These are phyloP conservation scores for Triplophysa tibetana DNA, from an alignment of 2,113 vertebrate genomes.

Conservation along the genomic window DNA sequence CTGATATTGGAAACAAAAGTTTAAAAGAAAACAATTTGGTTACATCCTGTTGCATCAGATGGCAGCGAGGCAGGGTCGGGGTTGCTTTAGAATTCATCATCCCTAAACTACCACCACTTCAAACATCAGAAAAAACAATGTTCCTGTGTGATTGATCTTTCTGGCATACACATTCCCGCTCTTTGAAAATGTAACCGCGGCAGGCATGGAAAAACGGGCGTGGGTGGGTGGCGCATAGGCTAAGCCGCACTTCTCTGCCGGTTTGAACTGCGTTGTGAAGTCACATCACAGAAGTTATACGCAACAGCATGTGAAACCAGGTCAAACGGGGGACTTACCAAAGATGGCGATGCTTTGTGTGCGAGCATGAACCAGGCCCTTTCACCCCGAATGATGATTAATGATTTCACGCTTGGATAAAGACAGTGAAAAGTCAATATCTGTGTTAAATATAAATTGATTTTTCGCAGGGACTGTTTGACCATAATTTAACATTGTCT, in stretches of 20 bases:
- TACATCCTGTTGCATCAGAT: slow-evolving; percentile 61
- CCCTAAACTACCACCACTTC: slow-evolving; percentile 58
- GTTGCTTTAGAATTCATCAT: slow-evolving; percentile 61
- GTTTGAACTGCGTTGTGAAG: slow-evolving; percentile 39
- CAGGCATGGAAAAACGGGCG: slow-evolving; percentile 42
- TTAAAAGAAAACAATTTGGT: slow-evolving; percentile 51
- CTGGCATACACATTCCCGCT: slow-evolving; percentile 48
- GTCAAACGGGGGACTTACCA: slow-evolving; percentile 29
- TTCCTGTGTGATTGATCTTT: slow-evolving; percentile 57
- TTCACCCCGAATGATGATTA: slow-evolving; percentile 29
- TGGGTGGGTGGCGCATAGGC: slow-evolving; percentile 10
- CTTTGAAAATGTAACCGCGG: slow-evolving; percentile 50
- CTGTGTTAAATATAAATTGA: slow-evolving; percentile 34
- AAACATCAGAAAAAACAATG: slow-evolving; percentile 57
- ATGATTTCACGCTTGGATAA: slow-evolving; percentile 39
- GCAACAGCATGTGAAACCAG: slow-evolving; percentile 37
- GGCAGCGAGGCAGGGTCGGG: slow-evolving; percentile 46
- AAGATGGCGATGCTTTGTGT: neutral
- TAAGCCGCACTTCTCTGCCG: slow-evolving; percentile 28
- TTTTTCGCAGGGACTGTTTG: neutral
- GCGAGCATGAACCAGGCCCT: neutral
- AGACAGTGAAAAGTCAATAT: slow-evolving; percentile 35
- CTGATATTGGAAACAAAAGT: slow-evolving; percentile 49
- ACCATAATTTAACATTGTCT: slow-evolving; percentile 26
- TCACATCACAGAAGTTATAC: slow-evolving; percentile 36